phyloP scores from a whole-genome alignment of 1,140 invertebrate genomes.

The Atta texana region DNA sequence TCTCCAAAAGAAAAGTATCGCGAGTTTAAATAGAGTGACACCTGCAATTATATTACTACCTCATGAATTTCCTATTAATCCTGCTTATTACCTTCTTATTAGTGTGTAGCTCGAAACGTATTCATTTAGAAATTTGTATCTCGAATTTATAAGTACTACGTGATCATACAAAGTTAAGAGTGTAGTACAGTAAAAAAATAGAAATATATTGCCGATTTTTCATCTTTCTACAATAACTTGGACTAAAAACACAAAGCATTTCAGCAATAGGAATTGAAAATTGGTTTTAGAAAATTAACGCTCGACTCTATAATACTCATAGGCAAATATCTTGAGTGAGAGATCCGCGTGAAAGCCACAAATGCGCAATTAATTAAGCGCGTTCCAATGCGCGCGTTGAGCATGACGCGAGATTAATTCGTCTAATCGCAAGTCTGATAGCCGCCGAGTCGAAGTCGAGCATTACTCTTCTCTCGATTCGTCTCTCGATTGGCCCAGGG shows the following conservation, averaged over 20 bases:
- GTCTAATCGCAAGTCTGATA: conserved; percentile 44
- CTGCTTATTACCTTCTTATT: too few species aligned
- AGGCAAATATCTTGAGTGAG: background rate
- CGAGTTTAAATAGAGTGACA: too few species aligned
- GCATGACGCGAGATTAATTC: conserved; percentile 39
- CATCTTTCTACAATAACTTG: background rate
- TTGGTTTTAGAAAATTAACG: background rate
- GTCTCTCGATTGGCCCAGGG: conserved; percentile 19
- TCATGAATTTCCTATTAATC: too few species aligned
- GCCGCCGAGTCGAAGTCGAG: conserved; percentile 31
- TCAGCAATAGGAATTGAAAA: background rate
- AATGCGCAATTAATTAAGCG: conserved; percentile 52
- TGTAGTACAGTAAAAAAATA: background rate
- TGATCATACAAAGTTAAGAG: too few species aligned
- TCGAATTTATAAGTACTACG: too few species aligned
- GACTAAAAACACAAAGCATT: background rate
- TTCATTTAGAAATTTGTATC: too few species aligned
- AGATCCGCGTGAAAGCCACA: background rate
- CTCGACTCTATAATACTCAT: conserved; percentile 1
- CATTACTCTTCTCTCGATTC: conserved; percentile 46
- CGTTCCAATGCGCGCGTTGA: conserved; percentile 1
- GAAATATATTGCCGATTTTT: background rate
- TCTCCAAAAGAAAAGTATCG: too few species aligned
- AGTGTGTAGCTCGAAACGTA: too few species aligned
- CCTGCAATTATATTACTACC: too few species aligned